Percentiles rank a stretch among this genome's conserved stretches.
phyloP scores from a whole-genome alignment of 2,797 vertebrate genomes.

The Eulemur mongoz region DNA sequence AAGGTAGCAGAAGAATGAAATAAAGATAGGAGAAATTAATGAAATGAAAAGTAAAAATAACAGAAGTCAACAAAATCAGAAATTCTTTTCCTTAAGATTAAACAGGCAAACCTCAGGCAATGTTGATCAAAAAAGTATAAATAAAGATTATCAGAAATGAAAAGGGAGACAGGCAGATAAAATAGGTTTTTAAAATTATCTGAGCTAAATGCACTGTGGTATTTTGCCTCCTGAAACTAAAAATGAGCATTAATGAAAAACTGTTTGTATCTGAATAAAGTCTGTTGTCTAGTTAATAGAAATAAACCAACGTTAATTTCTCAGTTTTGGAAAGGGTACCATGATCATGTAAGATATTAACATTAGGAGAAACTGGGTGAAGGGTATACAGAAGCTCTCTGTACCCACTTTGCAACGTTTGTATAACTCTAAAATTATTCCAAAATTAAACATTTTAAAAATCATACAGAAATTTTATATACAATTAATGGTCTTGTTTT shows the following conservation, averaged over 20 bases:
- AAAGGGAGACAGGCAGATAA: neutral
- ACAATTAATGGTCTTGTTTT: neutral
- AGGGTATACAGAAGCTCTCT: neutral
- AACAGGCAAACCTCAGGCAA: neutral
- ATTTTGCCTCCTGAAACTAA: neutral
- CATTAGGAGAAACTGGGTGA: neutral
- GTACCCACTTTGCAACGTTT: neutral
- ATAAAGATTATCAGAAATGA: neutral
- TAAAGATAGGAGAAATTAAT: neutral
- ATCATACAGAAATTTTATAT: neutral
- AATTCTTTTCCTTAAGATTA: neutral
- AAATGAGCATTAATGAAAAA: neutral
- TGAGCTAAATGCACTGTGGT: neutral
- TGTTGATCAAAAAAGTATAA: neutral
- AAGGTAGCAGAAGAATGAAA: neutral
- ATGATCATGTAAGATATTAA: neutral
- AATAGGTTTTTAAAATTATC: neutral
- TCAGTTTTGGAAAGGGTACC: neutral
- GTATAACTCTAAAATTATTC: neutral
- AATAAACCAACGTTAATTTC: neutral
- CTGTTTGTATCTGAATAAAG: neutral
- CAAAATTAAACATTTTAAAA: neutral
- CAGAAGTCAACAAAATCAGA: neutral
- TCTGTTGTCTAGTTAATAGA: neutral
- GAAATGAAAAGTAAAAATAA: neutral